These are phyloP conservation scores for Itoplectis maculator DNA, from an alignment of 2,888 invertebrate species.

Conservation along the genomic window DNA sequence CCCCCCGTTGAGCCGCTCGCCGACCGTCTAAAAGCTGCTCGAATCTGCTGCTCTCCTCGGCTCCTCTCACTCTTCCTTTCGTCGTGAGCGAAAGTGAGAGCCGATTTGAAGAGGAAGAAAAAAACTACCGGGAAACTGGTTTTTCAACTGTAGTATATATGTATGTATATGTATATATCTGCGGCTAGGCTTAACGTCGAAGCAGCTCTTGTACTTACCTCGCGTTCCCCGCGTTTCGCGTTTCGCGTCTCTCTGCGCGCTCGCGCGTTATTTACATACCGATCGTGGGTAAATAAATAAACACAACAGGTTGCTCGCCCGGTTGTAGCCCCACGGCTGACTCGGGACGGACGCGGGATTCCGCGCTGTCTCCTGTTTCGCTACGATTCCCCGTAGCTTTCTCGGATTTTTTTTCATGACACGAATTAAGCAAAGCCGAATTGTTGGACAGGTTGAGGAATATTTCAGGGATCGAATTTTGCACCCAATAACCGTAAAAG, in stretches of 20 bases:
- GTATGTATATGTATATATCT: constrained; percentile 1
- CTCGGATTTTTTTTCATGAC: background rate
- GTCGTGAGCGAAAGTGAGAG: constrained; percentile 80
- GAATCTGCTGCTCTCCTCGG: background rate
- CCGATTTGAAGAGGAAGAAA: constrained; percentile 74
- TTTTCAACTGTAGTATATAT: constrained; percentile 76
- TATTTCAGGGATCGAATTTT: too few relatives aligned
- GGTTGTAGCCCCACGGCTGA: background rate
- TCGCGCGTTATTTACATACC: constrained; percentile 2
- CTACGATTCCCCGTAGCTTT: too few relatives aligned
- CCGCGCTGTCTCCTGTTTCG: too few relatives aligned
- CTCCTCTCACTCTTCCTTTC: constrained; percentile 80
- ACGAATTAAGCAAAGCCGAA: too few relatives aligned
- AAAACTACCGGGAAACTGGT: constrained; percentile 80
- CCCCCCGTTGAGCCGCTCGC: too few relatives aligned
- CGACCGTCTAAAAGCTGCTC: background rate
- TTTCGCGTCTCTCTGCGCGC: background rate
- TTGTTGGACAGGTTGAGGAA: too few relatives aligned
- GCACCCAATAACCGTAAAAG: too few relatives aligned
- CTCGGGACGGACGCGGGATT: background rate
- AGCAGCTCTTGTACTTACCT: constrained; percentile 47
- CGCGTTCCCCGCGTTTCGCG: background rate
- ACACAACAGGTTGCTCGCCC: background rate
- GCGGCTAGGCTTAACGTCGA: constrained; percentile 31
- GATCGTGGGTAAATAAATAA: background rate